These are phyloP conservation scores for Premnoplex brunnescens DNA, from an alignment of 2,797 vertebrate species.

Conservation along the genomic window DNA sequence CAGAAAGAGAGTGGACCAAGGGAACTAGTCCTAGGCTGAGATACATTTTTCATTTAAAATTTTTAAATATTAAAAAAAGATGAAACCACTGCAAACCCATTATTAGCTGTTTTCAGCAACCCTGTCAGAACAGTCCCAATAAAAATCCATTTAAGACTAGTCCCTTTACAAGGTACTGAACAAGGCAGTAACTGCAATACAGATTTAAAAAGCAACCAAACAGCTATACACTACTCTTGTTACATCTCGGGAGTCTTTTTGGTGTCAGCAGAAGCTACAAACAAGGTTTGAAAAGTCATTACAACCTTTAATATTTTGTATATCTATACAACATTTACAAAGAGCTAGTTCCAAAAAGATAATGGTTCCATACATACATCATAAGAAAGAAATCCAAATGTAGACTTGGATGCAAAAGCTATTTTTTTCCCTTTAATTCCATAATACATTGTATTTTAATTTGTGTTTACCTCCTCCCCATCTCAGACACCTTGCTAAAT, in stretches of 20 bases:
- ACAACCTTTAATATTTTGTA: neutral
- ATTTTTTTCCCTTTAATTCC: neutral
- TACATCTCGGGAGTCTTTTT: neutral
- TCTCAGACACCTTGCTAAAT: constrained; percentile 91
- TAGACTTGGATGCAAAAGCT: neutral
- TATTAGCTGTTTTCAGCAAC: neutral
- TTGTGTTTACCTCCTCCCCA: constrained; percentile 92
- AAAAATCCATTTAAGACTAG: neutral
- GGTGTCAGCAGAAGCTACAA: neutral
- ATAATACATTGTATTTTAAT: neutral
- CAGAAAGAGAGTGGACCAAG: constrained; percentile 19
- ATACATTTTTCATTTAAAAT: constrained; percentile 5
- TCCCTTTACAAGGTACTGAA: neutral
- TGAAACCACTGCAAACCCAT: neutral
- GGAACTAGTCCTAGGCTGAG: neutral
- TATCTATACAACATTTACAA: neutral
- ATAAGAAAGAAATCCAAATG: neutral
- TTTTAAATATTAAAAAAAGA: constrained; percentile 23
- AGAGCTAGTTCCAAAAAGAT: neutral
- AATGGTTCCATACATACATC: neutral
- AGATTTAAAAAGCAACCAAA: neutral
- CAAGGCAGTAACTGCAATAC: neutral
- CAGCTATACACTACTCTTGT: neutral
- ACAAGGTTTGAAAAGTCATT: neutral
- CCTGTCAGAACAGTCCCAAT: neutral